Base-by-base conservation (phyloP, 2,888 invertebrate species). In the Drosophila robusta region DNA sequence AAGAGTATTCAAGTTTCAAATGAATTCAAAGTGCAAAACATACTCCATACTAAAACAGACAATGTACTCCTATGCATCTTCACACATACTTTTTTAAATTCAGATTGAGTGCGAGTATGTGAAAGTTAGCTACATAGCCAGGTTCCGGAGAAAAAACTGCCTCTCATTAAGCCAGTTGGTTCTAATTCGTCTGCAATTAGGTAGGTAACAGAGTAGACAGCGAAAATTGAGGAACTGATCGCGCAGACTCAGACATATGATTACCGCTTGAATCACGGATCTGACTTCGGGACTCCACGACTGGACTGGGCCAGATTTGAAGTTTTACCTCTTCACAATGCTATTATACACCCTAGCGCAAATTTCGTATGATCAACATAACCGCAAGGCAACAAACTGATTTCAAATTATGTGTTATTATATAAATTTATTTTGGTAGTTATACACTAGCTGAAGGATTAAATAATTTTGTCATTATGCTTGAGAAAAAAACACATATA, bases 371-470 rank as follows among this genome's bases (percentile, higher is more conserved):
- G 29, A 29, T 29, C 8, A 9, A 29, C 2, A 29, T 29, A 29
- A 29, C 9, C 29, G 29, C 29, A 29, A 29, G 29, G 8, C 39
- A 24, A 18, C 38, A 24, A 39, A 6, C 32, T 26, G 4, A 11
- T 34, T 64, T 38, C 39, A 64, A 62, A 62, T 62, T 47, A 62
- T 62, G 49, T 47, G 65, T 65, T 49, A 62, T 62, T 65, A 62
- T 47, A 39, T 18, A 8, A 24, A 64, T 18, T 64, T 47, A 47
- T 46, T 39, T 47, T n/a, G 8, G 46, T 1, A 11, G 18, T 14
- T 6, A 6, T 47, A 26, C 39, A 29, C 36, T 36, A 29, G n/a
- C n/a, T 1, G 14, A 24, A 34, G n/a, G 9, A 24, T 47, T 32
- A 4, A 36, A 29, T 6, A 7, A n/a, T 6, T 24, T 32, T 8